A percentile compares a stretch with the other conserved stretches of the same genome.
Conservation (phyloP, 2,888 invertebrate species). For the Mystacides longicornis region DNA sequence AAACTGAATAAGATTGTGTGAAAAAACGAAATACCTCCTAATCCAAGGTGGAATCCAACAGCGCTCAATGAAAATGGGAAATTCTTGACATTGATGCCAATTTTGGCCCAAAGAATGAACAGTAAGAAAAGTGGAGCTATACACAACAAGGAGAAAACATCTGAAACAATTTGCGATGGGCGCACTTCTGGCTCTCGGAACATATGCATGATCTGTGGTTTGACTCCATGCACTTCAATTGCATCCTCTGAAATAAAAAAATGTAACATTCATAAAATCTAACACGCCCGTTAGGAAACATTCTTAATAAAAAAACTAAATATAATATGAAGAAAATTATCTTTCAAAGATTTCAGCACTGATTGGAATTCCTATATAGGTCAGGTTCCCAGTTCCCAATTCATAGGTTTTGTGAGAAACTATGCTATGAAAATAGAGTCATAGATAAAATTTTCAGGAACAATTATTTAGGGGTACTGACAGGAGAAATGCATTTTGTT, state of each 20-base stretch:
- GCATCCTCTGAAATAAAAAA: not conserved
- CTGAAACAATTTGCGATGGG: slow-evolving; percentile 80
- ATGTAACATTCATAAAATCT: not conserved
- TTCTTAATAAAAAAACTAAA: no score
- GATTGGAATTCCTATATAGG: no score
- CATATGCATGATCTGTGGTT: slow-evolving; percentile 64
- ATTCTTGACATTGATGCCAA: slow-evolving; percentile 80
- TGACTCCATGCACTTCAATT: slow-evolving; percentile 25
- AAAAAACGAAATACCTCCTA: slow-evolving; percentile 55
- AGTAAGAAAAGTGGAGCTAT: slow-evolving; percentile 76
- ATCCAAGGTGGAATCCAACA: slow-evolving; percentile 83
- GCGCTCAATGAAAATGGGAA: slow-evolving; percentile 73
- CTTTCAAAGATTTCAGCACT: not conserved
- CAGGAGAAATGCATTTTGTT: no score
- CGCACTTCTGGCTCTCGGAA: slow-evolving; percentile 90
- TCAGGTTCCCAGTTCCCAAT: no score
- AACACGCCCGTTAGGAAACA: not conserved
- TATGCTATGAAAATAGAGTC: no score
- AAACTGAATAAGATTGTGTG: not conserved
- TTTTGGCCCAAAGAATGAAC: slow-evolving; percentile 74
- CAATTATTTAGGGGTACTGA: no score
- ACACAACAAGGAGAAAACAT: slow-evolving; percentile 81
- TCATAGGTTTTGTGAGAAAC: no score
- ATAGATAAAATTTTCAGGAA: no score
- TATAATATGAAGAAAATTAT: not conserved